These are phyloP conservation scores for Bugula neritina DNA, from an alignment of 2,888 invertebrate species.

Conservation along the genomic window DNA sequence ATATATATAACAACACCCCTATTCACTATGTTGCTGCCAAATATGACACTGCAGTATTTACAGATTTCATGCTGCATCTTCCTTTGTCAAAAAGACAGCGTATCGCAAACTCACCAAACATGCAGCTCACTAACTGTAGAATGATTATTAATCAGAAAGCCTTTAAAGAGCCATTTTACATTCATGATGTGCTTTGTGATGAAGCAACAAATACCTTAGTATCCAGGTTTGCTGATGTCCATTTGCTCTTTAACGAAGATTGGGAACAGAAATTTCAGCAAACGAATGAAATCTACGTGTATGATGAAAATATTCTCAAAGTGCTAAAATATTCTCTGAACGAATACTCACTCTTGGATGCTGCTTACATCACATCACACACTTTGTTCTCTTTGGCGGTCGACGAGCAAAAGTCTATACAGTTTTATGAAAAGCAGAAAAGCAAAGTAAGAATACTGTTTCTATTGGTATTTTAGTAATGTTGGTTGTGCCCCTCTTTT, in stretches of 20 bases:
- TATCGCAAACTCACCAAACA: neutral
- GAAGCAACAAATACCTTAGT: too few relatives aligned
- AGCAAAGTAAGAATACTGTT: too few relatives aligned
- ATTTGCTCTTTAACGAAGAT: too few relatives aligned
- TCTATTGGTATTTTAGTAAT: too few relatives aligned
- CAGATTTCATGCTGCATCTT: neutral
- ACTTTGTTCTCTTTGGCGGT: too few relatives aligned
- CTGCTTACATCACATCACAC: too few relatives aligned
- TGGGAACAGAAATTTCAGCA: neutral
- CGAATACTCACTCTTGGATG: too few relatives aligned
- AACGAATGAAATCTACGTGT: neutral
- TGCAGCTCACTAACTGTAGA: neutral
- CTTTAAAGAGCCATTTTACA: neutral
- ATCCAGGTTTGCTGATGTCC: too few relatives aligned
- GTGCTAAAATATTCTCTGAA: conserved; percentile 2
- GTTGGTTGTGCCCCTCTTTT: too few relatives aligned
- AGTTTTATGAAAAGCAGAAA: too few relatives aligned
- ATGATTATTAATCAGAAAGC: neutral
- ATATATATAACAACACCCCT: conserved; percentile 14
- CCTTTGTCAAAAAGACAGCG: neutral
- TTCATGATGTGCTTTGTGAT: neutral
- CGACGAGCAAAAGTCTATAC: too few relatives aligned
- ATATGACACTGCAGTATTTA: neutral
- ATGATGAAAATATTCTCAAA: conserved; percentile 19
- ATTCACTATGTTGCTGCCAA: neutral